These are phyloP conservation scores for Sinopyrophorus schimmeli DNA, from an alignment of 2,888 invertebrate species.

Conservation along the genomic window DNA sequence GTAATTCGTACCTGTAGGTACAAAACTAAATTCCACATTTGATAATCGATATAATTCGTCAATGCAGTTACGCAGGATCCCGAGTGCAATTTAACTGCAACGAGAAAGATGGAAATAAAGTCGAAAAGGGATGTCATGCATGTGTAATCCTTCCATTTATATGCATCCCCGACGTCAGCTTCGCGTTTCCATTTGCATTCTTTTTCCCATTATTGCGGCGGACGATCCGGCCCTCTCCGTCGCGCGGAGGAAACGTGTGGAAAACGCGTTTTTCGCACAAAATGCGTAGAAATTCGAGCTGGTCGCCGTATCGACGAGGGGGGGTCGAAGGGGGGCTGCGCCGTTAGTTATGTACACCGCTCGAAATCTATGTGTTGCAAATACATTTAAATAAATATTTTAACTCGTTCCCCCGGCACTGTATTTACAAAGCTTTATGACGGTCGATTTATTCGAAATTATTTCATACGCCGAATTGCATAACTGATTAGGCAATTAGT, in stretches of 20 bases:
- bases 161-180: background rate
- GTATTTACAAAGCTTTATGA: conserved; percentile 19
- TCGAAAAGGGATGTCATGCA: conserved; percentile 30
- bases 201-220: background rate
- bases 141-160: conserved; percentile 19
- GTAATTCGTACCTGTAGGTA: conserved; percentile 8
- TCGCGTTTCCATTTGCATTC: background rate
- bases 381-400: conserved; percentile 23
- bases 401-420: conserved; percentile 14
- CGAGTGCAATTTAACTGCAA: conserved; percentile 36
- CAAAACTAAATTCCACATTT: conserved; percentile 34
- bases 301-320: no score
- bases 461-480: no score
- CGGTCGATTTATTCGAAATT: no score
- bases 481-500: no score
- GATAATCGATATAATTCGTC: conserved; percentile 38
- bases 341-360: conserved; percentile 5
- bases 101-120: conserved; percentile 32
- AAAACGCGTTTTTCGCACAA: conserved; percentile 4
- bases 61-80: conserved; percentile 42
- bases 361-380: conserved; percentile 16
- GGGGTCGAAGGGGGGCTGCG: conserved; percentile 20
- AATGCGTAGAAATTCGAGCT: no score
- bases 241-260: background rate
- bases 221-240: conserved; percentile 1